phyloP scores from a whole-genome alignment of 2,113 vertebrate species.

The Seriola aureovittata region DNA sequence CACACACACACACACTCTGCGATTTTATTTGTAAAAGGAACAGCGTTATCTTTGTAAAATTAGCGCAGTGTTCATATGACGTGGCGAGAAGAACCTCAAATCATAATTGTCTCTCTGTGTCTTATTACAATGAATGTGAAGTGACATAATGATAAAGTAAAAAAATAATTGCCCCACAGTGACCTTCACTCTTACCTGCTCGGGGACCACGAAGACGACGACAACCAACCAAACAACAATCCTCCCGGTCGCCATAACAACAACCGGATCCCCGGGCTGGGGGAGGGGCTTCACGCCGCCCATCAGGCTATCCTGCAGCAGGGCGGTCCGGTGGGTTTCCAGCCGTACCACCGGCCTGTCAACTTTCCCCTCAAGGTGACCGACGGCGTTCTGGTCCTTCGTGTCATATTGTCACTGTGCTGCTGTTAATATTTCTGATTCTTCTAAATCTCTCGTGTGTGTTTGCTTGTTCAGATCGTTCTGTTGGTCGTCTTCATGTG shows the following conservation, averaged over 20 bases:
- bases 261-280: conserved; percentile 91
- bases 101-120: not conserved
- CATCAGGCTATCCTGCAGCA: conserved; percentile 98
- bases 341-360: conserved; percentile 94
- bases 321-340: conserved; percentile 94
- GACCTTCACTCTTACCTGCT: conserved; percentile 97
- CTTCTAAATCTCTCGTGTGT: not conserved
- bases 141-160: not conserved
- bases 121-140: not conserved
- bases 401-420: not conserved
- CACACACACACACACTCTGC: not conserved
- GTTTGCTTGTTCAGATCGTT: conserved; percentile 86
- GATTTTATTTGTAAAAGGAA: not conserved
- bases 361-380: conserved; percentile 93
- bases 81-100: not conserved
- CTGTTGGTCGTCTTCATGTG: conserved; percentile 96
- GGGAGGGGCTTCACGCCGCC: conserved; percentile 95
- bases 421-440: not conserved
- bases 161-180: conserved; percentile 72
- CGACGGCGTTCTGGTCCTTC: not conserved
- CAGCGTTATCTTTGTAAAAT: too few species aligned
- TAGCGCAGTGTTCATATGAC: too few species aligned
- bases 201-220: conserved; percentile 94
- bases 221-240: conserved; percentile 86
- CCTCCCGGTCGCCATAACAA: conserved; percentile 85